phyloP scores from a whole-genome alignment of 2,797 vertebrate species.

The Myiotriccus ornatus region DNA sequence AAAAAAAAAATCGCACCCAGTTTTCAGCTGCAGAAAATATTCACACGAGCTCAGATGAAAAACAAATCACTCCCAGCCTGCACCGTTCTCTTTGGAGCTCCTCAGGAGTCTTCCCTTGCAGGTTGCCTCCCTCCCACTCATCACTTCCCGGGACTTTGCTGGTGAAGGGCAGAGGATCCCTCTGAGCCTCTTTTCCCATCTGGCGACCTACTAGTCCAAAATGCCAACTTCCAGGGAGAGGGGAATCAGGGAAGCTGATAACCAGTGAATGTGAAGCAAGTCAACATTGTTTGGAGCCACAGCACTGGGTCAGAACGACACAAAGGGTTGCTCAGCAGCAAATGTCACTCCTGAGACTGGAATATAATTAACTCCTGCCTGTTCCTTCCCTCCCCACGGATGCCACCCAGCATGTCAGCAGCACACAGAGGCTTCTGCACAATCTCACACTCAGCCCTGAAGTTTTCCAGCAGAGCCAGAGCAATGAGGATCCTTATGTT shows the following conservation, averaged over 20 bases:
- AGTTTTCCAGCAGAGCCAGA: not conserved
- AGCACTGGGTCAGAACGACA: conserved; percentile 40
- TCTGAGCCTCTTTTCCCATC: not conserved
- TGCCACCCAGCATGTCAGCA: not conserved
- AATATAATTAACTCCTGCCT: conserved; percentile 33
- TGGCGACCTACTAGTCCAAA: not conserved
- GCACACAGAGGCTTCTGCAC: not conserved
- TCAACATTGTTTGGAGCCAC: not conserved
- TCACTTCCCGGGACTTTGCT: not conserved
- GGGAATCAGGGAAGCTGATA: not conserved
- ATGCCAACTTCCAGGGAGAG: not conserved
- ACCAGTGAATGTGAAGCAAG: not conserved
- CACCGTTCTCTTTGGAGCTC: not conserved
- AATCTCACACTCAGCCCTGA: not conserved
- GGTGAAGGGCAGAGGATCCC: not conserved
- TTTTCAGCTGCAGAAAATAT: not conserved
- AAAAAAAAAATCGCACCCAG: not conserved
- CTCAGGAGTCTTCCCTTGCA: not conserved
- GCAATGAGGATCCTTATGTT: conserved; percentile 23
- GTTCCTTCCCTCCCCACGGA: not conserved
- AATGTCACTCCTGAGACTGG: not conserved
- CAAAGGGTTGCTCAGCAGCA: not conserved
- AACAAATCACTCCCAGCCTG: not conserved
- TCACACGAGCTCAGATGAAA: not conserved
- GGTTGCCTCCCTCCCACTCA: not conserved